Conservation (phyloP, 2,888 invertebrate species). For the Eugnorisma glareosa region DNA sequence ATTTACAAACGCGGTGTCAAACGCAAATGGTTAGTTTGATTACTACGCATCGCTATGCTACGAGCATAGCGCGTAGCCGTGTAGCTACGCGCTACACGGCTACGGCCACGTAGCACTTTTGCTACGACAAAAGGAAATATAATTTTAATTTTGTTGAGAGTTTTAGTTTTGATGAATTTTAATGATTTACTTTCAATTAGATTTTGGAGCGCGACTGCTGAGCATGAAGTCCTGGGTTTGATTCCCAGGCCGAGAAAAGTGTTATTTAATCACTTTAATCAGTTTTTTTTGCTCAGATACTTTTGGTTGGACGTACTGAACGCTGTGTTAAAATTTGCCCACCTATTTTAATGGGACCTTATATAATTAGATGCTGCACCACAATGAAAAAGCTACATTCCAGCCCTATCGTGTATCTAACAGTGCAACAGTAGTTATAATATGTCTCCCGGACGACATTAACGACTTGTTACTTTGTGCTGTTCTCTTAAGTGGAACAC, state of each 20-base stretch:
- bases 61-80: conserved; percentile 57
- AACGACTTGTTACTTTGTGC: conserved; percentile 50
- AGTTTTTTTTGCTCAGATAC: too few relatives aligned
- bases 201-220: too few relatives aligned
- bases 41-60: conserved; percentile 43
- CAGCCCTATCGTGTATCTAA: neutral
- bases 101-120: conserved; percentile 46
- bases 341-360: too few relatives aligned
- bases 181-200: too few relatives aligned
- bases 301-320: too few relatives aligned
- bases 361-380: neutral
- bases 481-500: conserved; percentile 47
- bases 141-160: neutral
- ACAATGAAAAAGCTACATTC: neutral
- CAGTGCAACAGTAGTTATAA: conserved; percentile 35
- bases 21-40: conserved; percentile 38
- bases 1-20: conserved; percentile 37
- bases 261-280: too few relatives aligned
- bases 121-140: conserved; percentile 34
- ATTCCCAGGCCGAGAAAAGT: too few relatives aligned
- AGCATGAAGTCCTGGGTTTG: too few relatives aligned
- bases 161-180: too few relatives aligned
- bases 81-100: too few relatives aligned
- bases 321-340: too few relatives aligned
- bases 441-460: conserved; percentile 46